Percentiles rank a stretch among this genome's conserved stretches.
Evolutionary conservation across 1,140 invertebrate genomes (phyloP).

Genomic region (Bombus sibiricus): DNA sequence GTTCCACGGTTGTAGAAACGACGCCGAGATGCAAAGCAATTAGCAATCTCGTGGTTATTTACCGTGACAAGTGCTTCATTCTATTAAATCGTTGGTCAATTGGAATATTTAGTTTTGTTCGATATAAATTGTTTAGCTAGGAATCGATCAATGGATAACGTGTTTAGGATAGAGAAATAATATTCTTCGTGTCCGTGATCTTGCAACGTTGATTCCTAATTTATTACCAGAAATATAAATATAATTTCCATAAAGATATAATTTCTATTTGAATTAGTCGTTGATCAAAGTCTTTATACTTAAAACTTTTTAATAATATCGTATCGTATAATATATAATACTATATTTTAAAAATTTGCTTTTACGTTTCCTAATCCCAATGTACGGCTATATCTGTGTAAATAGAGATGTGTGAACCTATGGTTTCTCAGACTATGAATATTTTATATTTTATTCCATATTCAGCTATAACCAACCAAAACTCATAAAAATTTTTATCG

Average conservation of each 20-base stretch:
- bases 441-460: not conserved
- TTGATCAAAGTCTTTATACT: too few relatives aligned
- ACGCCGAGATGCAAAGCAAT: slow-evolving; percentile 7
- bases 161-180: not conserved
- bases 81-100: not conserved
- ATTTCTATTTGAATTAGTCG: too few relatives aligned
- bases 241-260: too few relatives aligned
- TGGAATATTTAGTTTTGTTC: not conserved
- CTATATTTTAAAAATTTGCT: too few relatives aligned
- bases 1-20: not conserved
- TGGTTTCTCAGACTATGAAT: not conserved
- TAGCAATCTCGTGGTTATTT: not conserved
- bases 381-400: too few relatives aligned
- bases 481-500: not conserved
- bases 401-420: too few relatives aligned
- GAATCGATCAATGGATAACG: not conserved
- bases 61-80: not conserved
- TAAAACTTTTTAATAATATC: too few relatives aligned
- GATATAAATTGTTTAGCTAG: not conserved
- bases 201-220: not conserved
- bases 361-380: too few relatives aligned
- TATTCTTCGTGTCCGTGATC: not conserved
- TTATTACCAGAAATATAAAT: too few relatives aligned
- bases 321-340: too few relatives aligned
- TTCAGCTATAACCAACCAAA: not conserved